Conservation (phyloP, 2,113 vertebrate genomes). For the Malurus cyaneus region DNA sequence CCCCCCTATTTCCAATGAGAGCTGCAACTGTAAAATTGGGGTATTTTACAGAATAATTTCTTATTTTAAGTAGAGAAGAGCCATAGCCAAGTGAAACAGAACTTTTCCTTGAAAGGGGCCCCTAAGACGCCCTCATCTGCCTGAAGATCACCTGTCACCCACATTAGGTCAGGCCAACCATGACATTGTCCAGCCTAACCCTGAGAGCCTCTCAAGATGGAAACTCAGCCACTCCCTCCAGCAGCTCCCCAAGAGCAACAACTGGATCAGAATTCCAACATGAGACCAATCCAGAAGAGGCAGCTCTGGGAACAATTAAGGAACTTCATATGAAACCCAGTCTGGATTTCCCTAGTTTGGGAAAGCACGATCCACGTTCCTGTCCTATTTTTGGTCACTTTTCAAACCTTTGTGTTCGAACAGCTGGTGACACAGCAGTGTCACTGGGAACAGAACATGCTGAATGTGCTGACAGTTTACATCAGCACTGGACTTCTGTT, state of each 20-base stretch:
- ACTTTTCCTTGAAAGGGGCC: not conserved
- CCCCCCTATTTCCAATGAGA: not conserved
- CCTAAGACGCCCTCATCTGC: not conserved
- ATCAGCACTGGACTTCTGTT: not conserved
- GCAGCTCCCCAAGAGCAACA: not conserved
- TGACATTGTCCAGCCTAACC: rapidly evolving
- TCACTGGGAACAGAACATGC: not conserved
- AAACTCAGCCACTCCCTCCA: not conserved
- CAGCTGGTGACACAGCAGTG: not conserved
- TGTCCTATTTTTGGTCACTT: not conserved
- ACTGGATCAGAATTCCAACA: not conserved
- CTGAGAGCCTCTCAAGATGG: not conserved
- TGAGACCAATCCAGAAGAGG: not conserved
- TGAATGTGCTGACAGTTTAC: not conserved
- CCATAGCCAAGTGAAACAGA: not conserved
- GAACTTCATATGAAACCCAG: not conserved
- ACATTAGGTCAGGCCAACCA: not conserved
- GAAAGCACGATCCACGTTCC: not conserved
- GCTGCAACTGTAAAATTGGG: rapidly evolving
- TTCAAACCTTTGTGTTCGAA: not conserved
- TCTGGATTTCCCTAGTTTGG: not conserved
- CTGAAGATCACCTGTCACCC: not conserved
- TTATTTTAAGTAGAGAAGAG: not conserved
- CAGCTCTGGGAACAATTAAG: not conserved
- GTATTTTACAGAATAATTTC: not conserved